phyloP scores from a whole-genome alignment of 2,113 vertebrate genomes.

The Alligator mississippiensis region DNA sequence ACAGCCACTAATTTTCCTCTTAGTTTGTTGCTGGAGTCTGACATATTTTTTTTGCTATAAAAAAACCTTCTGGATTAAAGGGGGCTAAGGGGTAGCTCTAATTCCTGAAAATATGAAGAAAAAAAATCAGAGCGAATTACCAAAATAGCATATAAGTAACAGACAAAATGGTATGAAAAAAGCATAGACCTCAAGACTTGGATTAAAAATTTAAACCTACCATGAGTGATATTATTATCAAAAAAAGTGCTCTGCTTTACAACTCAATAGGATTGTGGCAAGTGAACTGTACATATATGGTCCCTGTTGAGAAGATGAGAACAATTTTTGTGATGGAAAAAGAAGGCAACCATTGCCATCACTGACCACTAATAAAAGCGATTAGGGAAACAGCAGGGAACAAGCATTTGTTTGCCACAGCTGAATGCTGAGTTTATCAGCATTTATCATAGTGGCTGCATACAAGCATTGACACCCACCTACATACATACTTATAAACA shows the following conservation, averaged over 20 bases:
- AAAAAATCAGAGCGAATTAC: neutral
- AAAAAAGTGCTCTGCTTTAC: neutral
- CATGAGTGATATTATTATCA: neutral
- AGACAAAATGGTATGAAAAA: neutral
- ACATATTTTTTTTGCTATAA: constrained; percentile 6
- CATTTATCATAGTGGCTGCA: neutral
- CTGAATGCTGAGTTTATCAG: neutral
- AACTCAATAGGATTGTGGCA: neutral
- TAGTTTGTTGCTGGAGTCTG: constrained; percentile 10
- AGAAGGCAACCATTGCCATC: constrained; percentile 33
- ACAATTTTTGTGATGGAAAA: constrained; percentile 55
- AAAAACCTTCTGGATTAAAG: neutral
- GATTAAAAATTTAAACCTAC: neutral
- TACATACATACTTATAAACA: rapidly evolving
- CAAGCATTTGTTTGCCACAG: constrained; percentile 18
- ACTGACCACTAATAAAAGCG: constrained; percentile 46
- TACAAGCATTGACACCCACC: neutral
- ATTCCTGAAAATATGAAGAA: constrained; percentile 12
- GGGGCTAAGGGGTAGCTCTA: neutral
- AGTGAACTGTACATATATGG: neutral
- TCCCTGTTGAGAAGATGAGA: constrained; percentile 3
- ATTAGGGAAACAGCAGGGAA: constrained; percentile 34
- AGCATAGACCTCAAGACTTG: neutral
- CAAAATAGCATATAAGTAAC: neutral
- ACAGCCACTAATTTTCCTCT: neutral